These are phyloP conservation scores for Cyphomyrus discorhynchus DNA, from an alignment of 2,113 vertebrate species.

Conservation along the genomic window DNA sequence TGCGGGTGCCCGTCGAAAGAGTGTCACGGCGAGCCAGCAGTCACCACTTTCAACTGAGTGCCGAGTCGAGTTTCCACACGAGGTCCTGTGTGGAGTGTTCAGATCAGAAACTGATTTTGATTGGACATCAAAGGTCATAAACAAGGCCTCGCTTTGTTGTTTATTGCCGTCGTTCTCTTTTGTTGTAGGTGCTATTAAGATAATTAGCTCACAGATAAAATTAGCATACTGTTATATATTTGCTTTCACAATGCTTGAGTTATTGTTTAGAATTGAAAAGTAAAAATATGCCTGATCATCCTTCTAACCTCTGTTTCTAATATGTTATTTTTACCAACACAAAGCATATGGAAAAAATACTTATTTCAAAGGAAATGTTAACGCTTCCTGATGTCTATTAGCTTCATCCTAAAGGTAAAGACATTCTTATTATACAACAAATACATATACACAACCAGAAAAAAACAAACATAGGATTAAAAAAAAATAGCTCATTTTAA, in stretches of 20 bases:
- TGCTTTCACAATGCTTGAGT: background rate
- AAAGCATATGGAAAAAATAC: background rate
- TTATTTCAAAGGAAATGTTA: background rate
- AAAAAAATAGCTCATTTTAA: background rate
- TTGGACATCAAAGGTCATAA: slow-evolving; percentile 1
- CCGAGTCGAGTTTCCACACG: background rate
- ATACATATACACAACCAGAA: background rate
- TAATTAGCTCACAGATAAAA: background rate
- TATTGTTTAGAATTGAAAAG: background rate
- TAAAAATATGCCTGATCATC: background rate
- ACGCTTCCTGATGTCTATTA: background rate
- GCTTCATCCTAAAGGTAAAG: background rate
- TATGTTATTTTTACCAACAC: background rate
- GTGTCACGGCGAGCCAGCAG: background rate
- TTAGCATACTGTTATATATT: background rate
- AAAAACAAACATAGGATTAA: background rate
- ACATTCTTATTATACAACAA: background rate
- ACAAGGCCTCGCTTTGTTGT: background rate
- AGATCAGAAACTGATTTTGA: slow-evolving; percentile 4
- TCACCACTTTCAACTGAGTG: background rate
- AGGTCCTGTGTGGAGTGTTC: background rate
- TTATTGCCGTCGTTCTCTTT: background rate
- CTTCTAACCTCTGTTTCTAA: background rate
- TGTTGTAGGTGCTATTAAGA: background rate
- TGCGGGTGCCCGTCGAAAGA: background rate